Conservation (phyloP, 2,888 invertebrate species). For the Lepidonotus clava region DNA sequence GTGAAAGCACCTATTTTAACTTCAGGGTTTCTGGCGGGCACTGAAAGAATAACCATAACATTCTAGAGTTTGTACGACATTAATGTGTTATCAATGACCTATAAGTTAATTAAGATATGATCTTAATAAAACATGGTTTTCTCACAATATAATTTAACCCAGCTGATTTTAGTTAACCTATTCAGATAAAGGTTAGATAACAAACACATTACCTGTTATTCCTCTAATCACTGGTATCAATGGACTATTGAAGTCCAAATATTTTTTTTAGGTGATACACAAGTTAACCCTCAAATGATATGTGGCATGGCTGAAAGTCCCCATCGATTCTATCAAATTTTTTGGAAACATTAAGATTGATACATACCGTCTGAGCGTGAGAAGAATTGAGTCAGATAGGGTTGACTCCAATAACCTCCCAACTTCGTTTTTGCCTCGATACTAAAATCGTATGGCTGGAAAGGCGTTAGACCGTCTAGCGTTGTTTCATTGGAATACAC, state of each 20-base stretch:
- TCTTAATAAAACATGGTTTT: not conserved
- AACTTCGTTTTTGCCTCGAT: not conserved
- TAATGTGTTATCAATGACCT: not conserved
- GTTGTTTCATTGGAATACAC: not conserved
- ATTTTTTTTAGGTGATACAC: too few relatives aligned
- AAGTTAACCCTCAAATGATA: too few relatives aligned
- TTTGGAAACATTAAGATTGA: too few relatives aligned
- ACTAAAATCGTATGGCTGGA: not conserved
- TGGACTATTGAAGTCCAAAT: too few relatives aligned
- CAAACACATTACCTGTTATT: too few relatives aligned
- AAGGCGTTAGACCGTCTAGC: slow-evolving; percentile 5
- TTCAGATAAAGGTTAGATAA: too few relatives aligned
- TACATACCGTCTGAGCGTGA: not conserved
- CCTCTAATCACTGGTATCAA: too few relatives aligned
- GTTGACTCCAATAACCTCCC: not conserved
- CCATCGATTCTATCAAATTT: too few relatives aligned
- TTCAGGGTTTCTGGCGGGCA: slow-evolving; percentile 5
- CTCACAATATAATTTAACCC: too few relatives aligned
- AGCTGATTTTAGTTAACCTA: too few relatives aligned
- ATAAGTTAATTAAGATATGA: not conserved
- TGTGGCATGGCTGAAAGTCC: too few relatives aligned
- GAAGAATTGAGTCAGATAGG: not conserved
- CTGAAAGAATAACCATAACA: not conserved
- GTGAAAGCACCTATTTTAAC: not conserved
- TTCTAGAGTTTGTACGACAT: too few relatives aligned